These are phyloP conservation scores for Eilema griseolum DNA, from an alignment of 2,888 invertebrate genomes.

Conservation along the genomic window DNA sequence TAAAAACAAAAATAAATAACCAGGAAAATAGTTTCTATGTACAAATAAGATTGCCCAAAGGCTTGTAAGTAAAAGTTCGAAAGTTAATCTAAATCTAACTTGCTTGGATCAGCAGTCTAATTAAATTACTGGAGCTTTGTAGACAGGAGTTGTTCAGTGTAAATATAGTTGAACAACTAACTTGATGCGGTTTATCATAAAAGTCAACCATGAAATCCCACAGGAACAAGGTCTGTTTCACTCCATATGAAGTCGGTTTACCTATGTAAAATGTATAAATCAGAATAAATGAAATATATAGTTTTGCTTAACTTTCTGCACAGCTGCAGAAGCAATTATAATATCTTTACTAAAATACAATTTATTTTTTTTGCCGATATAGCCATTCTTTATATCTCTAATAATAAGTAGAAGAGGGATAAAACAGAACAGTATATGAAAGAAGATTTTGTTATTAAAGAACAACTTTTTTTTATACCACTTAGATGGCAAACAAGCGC, in stretches of 20 bases:
- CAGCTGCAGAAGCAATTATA: too few relatives aligned
- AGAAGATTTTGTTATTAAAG: too few relatives aligned
- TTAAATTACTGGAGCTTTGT: constrained; percentile 11
- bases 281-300: too few relatives aligned
- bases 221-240: background rate
- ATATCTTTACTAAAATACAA: too few relatives aligned
- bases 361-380: too few relatives aligned
- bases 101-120: constrained; percentile 13
- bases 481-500: too few relatives aligned
- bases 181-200: background rate
- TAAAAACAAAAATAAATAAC: background rate
- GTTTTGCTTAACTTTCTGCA: too few relatives aligned
- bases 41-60: background rate
- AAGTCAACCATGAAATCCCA: background rate
- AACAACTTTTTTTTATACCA: too few relatives aligned
- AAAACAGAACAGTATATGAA: too few relatives aligned
- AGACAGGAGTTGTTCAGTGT: constrained; percentile 2
- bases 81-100: constrained; percentile 1
- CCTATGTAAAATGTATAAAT: background rate
- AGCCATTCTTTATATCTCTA: too few relatives aligned
- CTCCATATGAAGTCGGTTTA: background rate
- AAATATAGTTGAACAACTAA: constrained; percentile 16
- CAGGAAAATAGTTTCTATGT: background rate
- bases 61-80: constrained; percentile 2
- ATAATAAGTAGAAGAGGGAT: too few relatives aligned